phyloP scores from a whole-genome alignment of 2,113 vertebrate genomes.

The Lutjanus erythropterus region DNA sequence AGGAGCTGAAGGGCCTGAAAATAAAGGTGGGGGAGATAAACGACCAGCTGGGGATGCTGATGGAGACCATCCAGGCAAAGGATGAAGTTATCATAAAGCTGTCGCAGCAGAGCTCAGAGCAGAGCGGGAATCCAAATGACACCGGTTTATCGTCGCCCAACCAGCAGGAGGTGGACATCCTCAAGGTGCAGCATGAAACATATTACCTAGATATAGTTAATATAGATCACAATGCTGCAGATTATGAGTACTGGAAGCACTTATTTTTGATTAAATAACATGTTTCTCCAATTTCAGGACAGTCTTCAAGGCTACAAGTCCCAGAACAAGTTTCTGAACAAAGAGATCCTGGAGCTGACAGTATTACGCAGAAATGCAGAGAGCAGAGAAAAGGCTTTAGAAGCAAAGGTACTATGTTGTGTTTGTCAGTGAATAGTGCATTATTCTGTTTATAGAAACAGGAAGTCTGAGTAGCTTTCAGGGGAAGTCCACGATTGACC shows the following conservation, averaged over 20 bases:
- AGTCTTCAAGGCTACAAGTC: slow-evolving; percentile 95
- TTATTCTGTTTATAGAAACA: slow-evolving; percentile 42
- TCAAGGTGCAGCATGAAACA: slow-evolving; percentile 86
- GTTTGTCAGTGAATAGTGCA: background rate
- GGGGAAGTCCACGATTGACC: slow-evolving; percentile 48
- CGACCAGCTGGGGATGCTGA: slow-evolving; percentile 93
- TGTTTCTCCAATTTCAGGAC: slow-evolving; percentile 85
- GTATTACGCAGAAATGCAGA: slow-evolving; percentile 93
- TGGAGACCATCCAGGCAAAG: slow-evolving; percentile 98
- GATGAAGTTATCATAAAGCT: slow-evolving; percentile 97
- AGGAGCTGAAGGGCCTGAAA: slow-evolving; percentile 90
- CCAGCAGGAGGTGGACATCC: slow-evolving; percentile 89
- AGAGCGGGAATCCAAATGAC: slow-evolving; percentile 61
- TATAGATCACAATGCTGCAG: background rate
- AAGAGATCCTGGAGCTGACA: slow-evolving; percentile 97
- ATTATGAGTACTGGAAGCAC: background rate
- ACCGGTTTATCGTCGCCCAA: slow-evolving; percentile 34
- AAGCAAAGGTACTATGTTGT: slow-evolving; percentile 89
- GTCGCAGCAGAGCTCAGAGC: slow-evolving; percentile 85
- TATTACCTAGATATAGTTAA: background rate
- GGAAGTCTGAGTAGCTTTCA: slow-evolving; percentile 52
- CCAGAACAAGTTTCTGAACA: slow-evolving; percentile 98
- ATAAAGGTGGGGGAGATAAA: slow-evolving; percentile 92
- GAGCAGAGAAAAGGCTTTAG: slow-evolving; percentile 89
- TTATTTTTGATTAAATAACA: background rate